phyloP scores from a whole-genome alignment of 2,888 invertebrate genomes.

The Caenorhabditis sp. region DNA sequence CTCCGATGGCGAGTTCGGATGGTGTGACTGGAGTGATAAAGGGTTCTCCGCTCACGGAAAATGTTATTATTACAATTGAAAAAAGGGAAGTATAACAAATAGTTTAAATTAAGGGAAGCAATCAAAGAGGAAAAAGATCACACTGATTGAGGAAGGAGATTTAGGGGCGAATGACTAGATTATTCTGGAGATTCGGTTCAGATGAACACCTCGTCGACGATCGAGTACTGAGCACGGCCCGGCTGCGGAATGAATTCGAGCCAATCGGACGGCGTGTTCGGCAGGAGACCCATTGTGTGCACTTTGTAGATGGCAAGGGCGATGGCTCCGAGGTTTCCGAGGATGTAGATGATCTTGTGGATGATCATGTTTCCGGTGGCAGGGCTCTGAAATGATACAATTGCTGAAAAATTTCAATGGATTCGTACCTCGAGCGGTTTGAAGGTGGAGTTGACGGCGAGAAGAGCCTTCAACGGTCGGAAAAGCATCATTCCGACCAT shows the following conservation, averaged over 20 bases:
- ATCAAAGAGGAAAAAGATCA: constrained; percentile 24
- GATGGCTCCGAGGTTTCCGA: constrained; percentile 77
- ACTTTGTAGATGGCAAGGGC: constrained; percentile 77
- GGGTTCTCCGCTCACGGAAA: too few relatives aligned
- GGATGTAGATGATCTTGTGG: constrained; percentile 75
- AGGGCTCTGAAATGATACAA: constrained; percentile 64
- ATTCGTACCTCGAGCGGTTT: constrained; percentile 64
- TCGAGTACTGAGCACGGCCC: constrained; percentile 63
- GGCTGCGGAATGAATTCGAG: constrained; percentile 63
- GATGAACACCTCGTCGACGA: constrained; percentile 50
- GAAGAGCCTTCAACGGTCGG: constrained; percentile 94
- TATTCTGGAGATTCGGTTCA: neutral
- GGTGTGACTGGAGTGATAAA: constrained; percentile 29
- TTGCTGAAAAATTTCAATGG: neutral
- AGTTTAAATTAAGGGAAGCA: neutral
- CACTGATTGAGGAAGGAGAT: constrained; percentile 17
- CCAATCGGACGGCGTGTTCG: constrained; percentile 78
- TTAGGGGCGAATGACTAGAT: constrained; percentile 42
- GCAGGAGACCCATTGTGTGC: constrained; percentile 78
- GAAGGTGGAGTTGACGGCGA: constrained; percentile 85
- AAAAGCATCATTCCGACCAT: constrained; percentile 99
- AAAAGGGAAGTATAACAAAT: neutral
- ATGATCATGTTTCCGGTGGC: constrained; percentile 70
- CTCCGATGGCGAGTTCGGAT: constrained; percentile 22
- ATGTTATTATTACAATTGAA: neutral